A percentile compares a stretch with the other conserved stretches of the same genome.
Evolutionary conservation across 2,797 vertebrate genomes (phyloP).

Genomic region (Karalla daura): DNA sequence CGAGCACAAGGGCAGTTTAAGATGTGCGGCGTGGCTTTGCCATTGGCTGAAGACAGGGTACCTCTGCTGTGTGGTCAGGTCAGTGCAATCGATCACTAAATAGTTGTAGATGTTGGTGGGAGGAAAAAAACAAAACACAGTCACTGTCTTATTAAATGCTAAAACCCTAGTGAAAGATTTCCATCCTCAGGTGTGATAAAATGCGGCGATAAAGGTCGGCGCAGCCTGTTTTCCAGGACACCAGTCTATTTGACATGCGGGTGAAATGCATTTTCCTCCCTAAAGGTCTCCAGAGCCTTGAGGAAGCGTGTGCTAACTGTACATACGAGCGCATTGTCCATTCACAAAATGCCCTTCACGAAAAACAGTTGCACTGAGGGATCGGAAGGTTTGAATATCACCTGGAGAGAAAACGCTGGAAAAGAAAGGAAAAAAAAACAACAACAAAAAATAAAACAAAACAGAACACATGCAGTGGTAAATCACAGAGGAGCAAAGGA

Average conservation of each 20-base stretch:
- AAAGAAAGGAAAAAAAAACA: not conserved
- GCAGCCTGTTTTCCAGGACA: slow-evolving; percentile 38
- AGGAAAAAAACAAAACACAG: not conserved
- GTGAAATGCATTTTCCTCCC: slow-evolving; percentile 48
- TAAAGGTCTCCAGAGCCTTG: slow-evolving; percentile 64
- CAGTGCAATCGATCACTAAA: not conserved
- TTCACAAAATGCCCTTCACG: slow-evolving; percentile 28
- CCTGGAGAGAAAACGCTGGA: not conserved
- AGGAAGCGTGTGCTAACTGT: slow-evolving; percentile 35
- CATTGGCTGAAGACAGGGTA: slow-evolving; percentile 8
- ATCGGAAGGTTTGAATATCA: not conserved
- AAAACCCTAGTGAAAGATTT: slow-evolving; percentile 15
- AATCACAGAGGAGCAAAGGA: not conserved
- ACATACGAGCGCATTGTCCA: slow-evolving; percentile 31
- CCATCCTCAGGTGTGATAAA: slow-evolving; percentile 25
- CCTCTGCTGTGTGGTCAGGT: slow-evolving; percentile 8
- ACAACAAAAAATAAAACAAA: no score
- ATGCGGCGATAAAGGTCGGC: slow-evolving; percentile 55
- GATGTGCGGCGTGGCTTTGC: slow-evolving; percentile 28
- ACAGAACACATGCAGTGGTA: no score
- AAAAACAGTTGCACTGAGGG: slow-evolving; percentile 28
- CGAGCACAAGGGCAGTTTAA: slow-evolving; percentile 44
- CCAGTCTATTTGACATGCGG: slow-evolving; percentile 58
- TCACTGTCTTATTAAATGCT: not conserved
- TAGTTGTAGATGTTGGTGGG: not conserved